Base-by-base conservation (phyloP, 2,888 invertebrate genomes). In the Malacosoma neustria region DNA sequence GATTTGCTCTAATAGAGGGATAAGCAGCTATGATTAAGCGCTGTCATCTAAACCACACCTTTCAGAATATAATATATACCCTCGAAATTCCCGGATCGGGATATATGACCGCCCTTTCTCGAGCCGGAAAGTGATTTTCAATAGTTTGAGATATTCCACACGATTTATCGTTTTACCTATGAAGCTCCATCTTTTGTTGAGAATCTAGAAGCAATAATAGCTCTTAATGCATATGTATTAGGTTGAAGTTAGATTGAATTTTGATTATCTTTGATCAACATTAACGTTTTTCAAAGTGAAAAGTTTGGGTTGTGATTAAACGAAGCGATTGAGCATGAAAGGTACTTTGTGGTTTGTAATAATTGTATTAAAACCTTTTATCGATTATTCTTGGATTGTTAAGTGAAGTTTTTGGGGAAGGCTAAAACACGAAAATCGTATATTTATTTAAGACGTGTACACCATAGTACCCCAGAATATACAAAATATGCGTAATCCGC, bases 91-190 rank as follows among this genome's bases (percentile, higher is more conserved):
- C 22, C 22, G 22, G 7, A 7, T 22, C 22, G 45, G 54, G 55
- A 63, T 56, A 62, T 62, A 68, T 66, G 39, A 52, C 49, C 40
- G 41, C 52, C 51, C 54, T 68, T 60, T 52, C 54, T 53, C 46
- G 48, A 36, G 54, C 46, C 48, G 52, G 59, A 57, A 60, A 68
- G 63, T 65, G 69, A 71, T 68, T 70, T 69, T 66, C 63, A 71
- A 72, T 71, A 67, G 70, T 71, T 66, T 59, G 64, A 68, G 63
- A 69, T 71, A 70, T 69, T 56, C 45, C 52, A 43, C 38, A 37
- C 59, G 51, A 71, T 71, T 69, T 70, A 70, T 65, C 62, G 57
- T 56, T 57, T 54, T 42, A 50, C 35, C 22, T 22, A 22, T 22
- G 22, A 9, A 22, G 22, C 22, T 22, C 32, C 34, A 54, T 51